Evolutionary conservation across 1,140 invertebrate species (phyloP).

Genomic region (Drosophila punjabiensis): DNA sequence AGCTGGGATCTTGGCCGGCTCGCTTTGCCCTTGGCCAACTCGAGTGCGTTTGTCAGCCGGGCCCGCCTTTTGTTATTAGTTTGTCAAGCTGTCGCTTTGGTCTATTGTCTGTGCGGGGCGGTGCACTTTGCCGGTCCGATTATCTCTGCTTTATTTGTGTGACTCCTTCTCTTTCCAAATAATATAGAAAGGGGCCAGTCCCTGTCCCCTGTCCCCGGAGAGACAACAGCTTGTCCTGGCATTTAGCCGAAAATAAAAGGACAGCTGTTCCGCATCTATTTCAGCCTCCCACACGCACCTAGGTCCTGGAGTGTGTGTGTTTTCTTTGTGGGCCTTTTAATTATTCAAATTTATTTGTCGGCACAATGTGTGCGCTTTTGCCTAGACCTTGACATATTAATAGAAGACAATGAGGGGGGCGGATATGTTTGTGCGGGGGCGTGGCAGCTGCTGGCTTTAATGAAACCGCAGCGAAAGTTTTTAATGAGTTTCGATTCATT

Average conservation of each 20-base stretch:
- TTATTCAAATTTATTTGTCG: conserved; percentile 83
- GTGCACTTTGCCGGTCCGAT: conserved; percentile 51
- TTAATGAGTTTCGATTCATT: conserved; percentile 84
- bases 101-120: conserved; percentile 26
- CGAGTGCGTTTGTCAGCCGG: conserved; percentile 43
- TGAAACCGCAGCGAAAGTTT: conserved; percentile 76
- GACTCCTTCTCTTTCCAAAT: conserved; percentile 13
- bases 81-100: conserved; percentile 74
- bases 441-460: conserved; percentile 57
- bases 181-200: not conserved
- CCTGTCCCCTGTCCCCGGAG: not conserved
- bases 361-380: conserved; percentile 48
- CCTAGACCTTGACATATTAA: conserved; percentile 49
- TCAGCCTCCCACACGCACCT: conserved; percentile 7
- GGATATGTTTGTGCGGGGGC: conserved; percentile 4
- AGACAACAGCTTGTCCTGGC: conserved; percentile 54
- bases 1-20: conserved; percentile 47
- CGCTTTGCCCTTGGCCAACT: conserved; percentile 40
- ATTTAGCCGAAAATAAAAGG: conserved; percentile 60
- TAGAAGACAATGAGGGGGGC: conserved; percentile 30
- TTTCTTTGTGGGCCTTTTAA: conserved; percentile 69
- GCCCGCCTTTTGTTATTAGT: conserved; percentile 69
- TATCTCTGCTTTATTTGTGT: conserved; percentile 76
- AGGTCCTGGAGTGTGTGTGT: conserved; percentile 10
- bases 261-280: conserved; percentile 63